Base-by-base conservation (phyloP, 2,888 invertebrate species). In the Cataglyphis livida region DNA sequence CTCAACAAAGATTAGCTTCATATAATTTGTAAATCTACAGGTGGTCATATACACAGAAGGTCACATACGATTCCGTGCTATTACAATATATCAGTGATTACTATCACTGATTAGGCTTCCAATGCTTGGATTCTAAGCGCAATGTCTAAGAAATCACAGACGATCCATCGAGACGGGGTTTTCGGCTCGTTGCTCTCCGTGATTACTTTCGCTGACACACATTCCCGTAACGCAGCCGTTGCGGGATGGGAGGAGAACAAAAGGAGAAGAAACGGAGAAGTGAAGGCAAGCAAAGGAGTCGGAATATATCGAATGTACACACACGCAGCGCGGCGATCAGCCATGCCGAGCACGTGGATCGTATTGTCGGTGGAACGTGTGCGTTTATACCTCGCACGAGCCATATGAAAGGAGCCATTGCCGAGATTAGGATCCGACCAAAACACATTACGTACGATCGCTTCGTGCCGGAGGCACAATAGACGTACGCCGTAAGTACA, bases 121-220 rank as follows among this genome's bases (percentile, higher is more conserved):
- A 62, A 54, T 51, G 18, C 65, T 54, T 18, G 28, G 21, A 12
- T 57, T 32, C 68, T 28, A 68, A n/a, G 59, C 59, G 70, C 18
- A 61, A 59, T 68, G 59, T 70, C 68, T 10, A 66, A 78, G 78
- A 68, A 68, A 59, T 59, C 59, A 61, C 78, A 9, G 68, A 59
- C 59, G 76, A 57, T 66, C 21, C 54, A n/a, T 25, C 65, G 44
- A 12, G 32, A 28, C 54, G 28, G 12, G 61, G 59, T 83, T 74
- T 64, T 83, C 66, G 83, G 81, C 81, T 73, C 83, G 59, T 57
- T 71, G 51, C 81, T 61, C 73, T 21, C 35, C 73, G 28, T 76
- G 86, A 59, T 70, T 91, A 91, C 91, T 91, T 90, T 91, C 90
- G 87, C 91, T 91, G 91, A 87, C 91, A 91, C 85, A 91, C 84